phyloP scores from a whole-genome alignment of 1,140 invertebrate species.

The Saxidomus purpurata region DNA sequence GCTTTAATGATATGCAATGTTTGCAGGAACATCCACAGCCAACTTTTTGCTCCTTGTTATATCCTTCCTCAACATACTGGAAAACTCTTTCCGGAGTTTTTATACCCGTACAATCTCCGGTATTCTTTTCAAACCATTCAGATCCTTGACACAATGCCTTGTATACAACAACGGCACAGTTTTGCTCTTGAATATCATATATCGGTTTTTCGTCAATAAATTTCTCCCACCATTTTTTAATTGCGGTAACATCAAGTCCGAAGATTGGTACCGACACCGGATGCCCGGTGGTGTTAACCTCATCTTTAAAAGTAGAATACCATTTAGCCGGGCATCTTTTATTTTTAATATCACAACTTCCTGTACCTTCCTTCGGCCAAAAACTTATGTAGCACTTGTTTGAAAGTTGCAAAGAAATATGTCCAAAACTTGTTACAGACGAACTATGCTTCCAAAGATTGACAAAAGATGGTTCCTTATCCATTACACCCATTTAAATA shows the following conservation, averaged over 20 bases:
- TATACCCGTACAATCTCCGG: too few relatives aligned
- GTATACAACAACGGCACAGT: too few relatives aligned
- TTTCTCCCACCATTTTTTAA: neutral
- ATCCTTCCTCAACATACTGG: too few relatives aligned
- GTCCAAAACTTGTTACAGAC: neutral
- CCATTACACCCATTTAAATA: too few relatives aligned
- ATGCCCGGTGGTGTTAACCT: neutral
- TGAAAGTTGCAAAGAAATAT: neutral
- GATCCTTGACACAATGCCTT: too few relatives aligned
- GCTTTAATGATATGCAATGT: too few relatives aligned
- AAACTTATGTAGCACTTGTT: neutral
- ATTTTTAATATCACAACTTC: neutral
- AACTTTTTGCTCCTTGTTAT: too few relatives aligned
- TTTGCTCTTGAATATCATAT: neutral
- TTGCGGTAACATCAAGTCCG: neutral
- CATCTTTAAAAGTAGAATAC: neutral
- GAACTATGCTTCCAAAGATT: neutral
- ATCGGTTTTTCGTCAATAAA: neutral
- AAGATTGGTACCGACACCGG: neutral
- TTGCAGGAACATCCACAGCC: too few relatives aligned
- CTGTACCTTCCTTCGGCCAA: neutral
- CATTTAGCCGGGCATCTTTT: neutral
- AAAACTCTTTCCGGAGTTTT: too few relatives aligned
- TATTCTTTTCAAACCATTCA: too few relatives aligned
- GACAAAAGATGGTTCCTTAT: neutral